A percentile compares a stretch with the other conserved stretches of the same genome.
Conservation (phyloP, 2,797 vertebrate species). For the Coregonus suidteri region DNA sequence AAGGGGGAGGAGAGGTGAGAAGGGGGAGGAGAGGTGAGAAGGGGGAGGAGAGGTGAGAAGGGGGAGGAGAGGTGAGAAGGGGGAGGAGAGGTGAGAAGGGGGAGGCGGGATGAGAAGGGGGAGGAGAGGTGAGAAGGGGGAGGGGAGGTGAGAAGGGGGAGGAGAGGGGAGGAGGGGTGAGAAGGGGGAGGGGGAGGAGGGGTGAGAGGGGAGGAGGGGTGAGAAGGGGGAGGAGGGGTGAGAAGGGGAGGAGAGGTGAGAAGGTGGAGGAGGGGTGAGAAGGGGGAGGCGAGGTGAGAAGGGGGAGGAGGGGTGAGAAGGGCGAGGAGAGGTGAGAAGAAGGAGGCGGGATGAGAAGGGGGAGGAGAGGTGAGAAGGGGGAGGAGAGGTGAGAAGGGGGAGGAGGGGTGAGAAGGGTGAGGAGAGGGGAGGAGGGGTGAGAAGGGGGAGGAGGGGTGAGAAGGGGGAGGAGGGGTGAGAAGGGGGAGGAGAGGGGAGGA, state of each 20-base stretch:
- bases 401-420: neutral
- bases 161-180: slow-evolving; percentile 10
- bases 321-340: neutral
- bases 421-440: neutral
- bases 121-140: no score
- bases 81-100: neutral
- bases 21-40: no score
- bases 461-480: neutral
- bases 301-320: no score
- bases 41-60: no score
- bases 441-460: no score
- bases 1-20: neutral
- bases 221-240: neutral
- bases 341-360: neutral
- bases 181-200: no score
- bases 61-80: no score
- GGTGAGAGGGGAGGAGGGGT: neutral
- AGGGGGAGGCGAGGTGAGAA: no score
- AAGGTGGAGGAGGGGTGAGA: neutral
- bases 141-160: no score
- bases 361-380: neutral
- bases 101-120: neutral
- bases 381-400: neutral
- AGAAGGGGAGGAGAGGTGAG: no score
- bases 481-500: no score